phyloP scores from a whole-genome alignment of 2,113 vertebrate species.

The Poicephalus meyeri region DNA sequence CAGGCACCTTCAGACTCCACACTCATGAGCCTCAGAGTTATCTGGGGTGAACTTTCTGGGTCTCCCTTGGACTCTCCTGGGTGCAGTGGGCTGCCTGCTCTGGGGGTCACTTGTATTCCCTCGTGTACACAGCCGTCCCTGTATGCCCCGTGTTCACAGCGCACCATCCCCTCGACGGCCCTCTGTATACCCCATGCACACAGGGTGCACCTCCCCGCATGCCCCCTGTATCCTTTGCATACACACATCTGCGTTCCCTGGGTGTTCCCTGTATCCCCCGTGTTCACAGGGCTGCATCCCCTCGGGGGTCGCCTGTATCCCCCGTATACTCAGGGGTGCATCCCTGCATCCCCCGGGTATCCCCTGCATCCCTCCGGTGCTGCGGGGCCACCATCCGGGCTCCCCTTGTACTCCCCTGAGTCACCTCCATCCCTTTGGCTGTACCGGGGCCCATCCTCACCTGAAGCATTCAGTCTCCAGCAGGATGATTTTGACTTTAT shows the following conservation, averaged over 20 bases:
- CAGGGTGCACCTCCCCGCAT: neutral
- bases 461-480: neutral
- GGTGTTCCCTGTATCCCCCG: too few species aligned
- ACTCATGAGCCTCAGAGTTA: rapidly evolving
- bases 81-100: neutral
- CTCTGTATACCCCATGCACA: neutral
- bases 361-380: neutral
- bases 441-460: neutral
- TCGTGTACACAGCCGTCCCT: too few species aligned
- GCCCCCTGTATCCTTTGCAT: neutral
- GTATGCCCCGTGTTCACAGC: neutral
- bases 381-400: neutral
- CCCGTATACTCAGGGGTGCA: neutral
- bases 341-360: neutral
- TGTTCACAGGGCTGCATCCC: neutral
- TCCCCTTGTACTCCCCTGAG: neutral
- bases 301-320: too few species aligned
- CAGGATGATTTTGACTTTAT: neutral
- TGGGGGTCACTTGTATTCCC: rapidly evolving
- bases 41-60: neutral
- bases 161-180: too few species aligned
- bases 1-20: neutral
- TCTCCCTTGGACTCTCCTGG: neutral
- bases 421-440: neutral
- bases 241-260: too few species aligned